phyloP scores from a whole-genome alignment of 2,888 invertebrate species.

The Amiota communis region DNA sequence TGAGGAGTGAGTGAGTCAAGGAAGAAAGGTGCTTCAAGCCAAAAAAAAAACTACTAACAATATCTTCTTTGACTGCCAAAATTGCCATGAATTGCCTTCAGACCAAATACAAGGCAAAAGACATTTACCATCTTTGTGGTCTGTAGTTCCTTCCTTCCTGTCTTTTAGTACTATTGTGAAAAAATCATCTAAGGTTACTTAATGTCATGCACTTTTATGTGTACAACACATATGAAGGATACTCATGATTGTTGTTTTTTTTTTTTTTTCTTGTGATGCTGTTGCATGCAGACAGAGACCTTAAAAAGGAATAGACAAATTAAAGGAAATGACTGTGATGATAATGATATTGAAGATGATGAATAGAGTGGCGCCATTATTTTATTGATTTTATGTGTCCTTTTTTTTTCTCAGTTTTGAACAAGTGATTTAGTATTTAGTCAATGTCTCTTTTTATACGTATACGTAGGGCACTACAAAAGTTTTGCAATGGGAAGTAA shows the following conservation, averaged over 20 bases:
- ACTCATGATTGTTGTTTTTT: neutral
- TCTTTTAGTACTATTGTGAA: too few relatives aligned
- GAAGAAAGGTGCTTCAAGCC: constrained; percentile 34
- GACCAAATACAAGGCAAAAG: neutral
- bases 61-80: constrained; percentile 4
- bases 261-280: constrained; percentile 21
- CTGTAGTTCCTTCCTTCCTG: too few relatives aligned
- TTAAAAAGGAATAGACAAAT: too few relatives aligned
- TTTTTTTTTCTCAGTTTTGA: too few relatives aligned
- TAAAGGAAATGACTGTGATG: too few relatives aligned
- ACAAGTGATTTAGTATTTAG: too few relatives aligned
- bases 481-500: too few relatives aligned
- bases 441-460: too few relatives aligned
- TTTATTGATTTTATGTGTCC: constrained; percentile 21
- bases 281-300: constrained; percentile 20
- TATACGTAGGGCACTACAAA: too few relatives aligned
- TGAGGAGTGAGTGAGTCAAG: constrained; percentile 51
- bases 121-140: constrained; percentile 6
- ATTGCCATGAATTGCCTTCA: constrained; percentile 7
- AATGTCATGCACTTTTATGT: constrained; percentile 16
- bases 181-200: constrained; percentile 22
- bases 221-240: neutral
- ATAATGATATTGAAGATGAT: neutral
- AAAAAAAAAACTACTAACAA: constrained; percentile 39
- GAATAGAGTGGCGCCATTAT: neutral